Evolutionary conservation across 2,888 invertebrate genomes (phyloP).

Genomic region (Agonopterix subpropinquella): DNA sequence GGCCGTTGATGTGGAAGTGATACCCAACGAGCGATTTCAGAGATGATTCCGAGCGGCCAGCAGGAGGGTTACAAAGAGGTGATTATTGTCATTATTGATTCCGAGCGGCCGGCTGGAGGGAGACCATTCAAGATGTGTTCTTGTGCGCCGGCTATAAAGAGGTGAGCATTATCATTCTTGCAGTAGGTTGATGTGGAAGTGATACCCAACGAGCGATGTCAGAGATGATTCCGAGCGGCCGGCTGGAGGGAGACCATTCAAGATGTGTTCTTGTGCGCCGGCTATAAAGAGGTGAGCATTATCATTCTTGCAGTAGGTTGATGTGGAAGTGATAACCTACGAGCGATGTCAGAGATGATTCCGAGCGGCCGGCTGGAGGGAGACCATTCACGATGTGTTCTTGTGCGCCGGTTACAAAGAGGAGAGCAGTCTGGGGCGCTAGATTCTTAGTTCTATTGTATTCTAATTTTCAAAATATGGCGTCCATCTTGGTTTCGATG

Average conservation of each 20-base stretch:
- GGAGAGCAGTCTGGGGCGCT: no score
- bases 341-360: slow-evolving; percentile 96
- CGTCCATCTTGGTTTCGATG: no score
- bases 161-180: slow-evolving; percentile 59
- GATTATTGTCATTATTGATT: no score
- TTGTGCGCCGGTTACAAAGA: slow-evolving; percentile 96
- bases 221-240: slow-evolving; percentile 94
- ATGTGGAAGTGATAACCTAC: slow-evolving; percentile 91
- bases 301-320: slow-evolving; percentile 78
- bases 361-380: slow-evolving; percentile 91
- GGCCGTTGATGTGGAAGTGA: slow-evolving; percentile 90
- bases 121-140: slow-evolving; percentile 95
- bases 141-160: slow-evolving; percentile 95
- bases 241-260: slow-evolving; percentile 94
- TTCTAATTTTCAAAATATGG: no score
- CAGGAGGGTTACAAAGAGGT: slow-evolving; percentile 93
- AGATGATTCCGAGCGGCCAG: slow-evolving; percentile 95
- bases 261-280: slow-evolving; percentile 94
- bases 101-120: no score
- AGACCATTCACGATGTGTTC: no score
- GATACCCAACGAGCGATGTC: slow-evolving; percentile 92
- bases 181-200: slow-evolving; percentile 90
- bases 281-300: slow-evolving; percentile 86
- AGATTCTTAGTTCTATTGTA: no score
- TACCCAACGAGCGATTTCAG: slow-evolving; percentile 93